Evolutionary conservation across 1,140 invertebrate genomes (phyloP), one percentile per base, ranked within the genome.

Genomic region (Drosophila oshimai): DNA sequence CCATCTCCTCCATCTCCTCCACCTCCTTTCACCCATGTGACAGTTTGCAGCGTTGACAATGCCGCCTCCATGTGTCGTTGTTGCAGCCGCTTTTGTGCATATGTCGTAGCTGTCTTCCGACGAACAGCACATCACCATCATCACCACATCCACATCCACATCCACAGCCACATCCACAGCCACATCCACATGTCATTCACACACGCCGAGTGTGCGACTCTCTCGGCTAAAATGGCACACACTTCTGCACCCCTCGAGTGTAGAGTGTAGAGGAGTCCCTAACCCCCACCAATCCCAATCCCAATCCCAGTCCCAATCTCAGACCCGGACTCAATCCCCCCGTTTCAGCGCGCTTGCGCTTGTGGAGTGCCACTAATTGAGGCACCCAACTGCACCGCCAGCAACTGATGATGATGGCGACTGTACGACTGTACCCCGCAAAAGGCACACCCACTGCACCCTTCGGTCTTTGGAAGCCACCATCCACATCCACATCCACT

Each of bases 181-280:
- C n/a, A n/a, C n/a, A n/a, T n/a, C n/a, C n/a, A n/a, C 79, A 86
- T 84, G 79, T 84, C 79, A 84, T 84, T 80, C 79, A 84, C 79
- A 84, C 79, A 84, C 53, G 53, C 80, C 77, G 78, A 84, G 79
- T 86, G 81, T 84, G 80, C 45, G 80, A 51, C 74, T 84, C 70
- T 64, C 50, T 62, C 49, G 69, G 55, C 79, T 74, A 84, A 84
- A 84, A 84, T 78, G 79, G 79, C 80, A 84, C 77, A 71, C 79
- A 84, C 80, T 77, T 74, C 17, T 28, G 24, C 12, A 34, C 18
- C 26, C 50, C 22, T 28, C 10, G 22, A n/a, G 20, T 18, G 22
- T 24, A n/a, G 13, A 51, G 39, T 51, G 9, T n/a, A n/a, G n/a
- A 13, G 20, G 3, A 37, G 41, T 24, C 39, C 60, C 60, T 39